Base-by-base conservation (phyloP, 2,888 invertebrate genomes). In the Erynnis tages region DNA sequence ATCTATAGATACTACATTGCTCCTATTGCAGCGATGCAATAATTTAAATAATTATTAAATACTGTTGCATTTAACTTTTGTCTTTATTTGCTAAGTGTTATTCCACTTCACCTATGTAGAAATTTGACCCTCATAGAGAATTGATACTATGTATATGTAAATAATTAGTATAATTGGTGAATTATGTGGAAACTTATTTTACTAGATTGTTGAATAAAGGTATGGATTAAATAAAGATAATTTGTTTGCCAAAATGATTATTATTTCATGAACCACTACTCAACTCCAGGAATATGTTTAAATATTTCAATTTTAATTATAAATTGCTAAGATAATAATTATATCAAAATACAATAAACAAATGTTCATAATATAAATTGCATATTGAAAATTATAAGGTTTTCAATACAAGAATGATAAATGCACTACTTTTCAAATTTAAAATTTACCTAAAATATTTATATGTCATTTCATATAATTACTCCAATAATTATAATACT, bases 1-100 rank as follows among this genome's bases (percentile, higher is more conserved):
- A 90, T 96, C 66, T 94, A 94, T 90, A 93, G 96, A 69, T 94
- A 94, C 78, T 89, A 89, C 69, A 88, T 89, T 58, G 89, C 89
- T 67, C 89, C 89, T 29, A 81, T 87, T 53, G 79, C 82, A 67
- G 81, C 82, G 46, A 58, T 83, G 69, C 80, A 86, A 63, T 85
- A 83, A 72, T 7, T 66, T 57, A 62, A 62, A 61, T 35, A 54
- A 60, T 61, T 60, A 54, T 65, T 67, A 70, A 72, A 69, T 68
- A 73, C 67, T 71, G 62, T 65, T 79, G 82, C 84, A 86, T 84
- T 86, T 82, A 84, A 71, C 73, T 71, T n/a, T 74, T 73, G 74
- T 73, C 69, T 85, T 86, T 80, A 84, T 80, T 85, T 79, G 75
- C 82, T 88, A 88, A 89, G 89, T 85, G 82, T 85, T 83, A 79